Conservation (phyloP, 2,888 invertebrate species). For the Tetragonula carbonaria region DNA sequence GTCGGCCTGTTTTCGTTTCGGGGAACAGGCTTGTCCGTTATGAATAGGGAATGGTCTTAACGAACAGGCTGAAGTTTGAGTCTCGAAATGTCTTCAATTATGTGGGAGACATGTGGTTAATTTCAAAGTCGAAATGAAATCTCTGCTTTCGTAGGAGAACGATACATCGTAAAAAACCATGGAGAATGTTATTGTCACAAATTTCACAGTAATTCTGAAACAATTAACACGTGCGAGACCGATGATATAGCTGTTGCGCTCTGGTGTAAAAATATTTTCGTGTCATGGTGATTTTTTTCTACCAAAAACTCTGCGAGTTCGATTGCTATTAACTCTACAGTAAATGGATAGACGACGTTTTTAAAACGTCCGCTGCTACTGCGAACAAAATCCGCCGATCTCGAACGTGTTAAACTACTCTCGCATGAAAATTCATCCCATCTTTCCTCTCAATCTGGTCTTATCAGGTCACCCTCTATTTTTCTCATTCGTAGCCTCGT, state of each 20-base stretch:
- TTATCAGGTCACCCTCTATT: not conserved
- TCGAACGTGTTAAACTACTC: not conserved
- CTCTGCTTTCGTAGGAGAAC: not conserved
- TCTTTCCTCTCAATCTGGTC: not conserved
- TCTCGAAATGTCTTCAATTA: not conserved
- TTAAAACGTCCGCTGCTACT: no score
- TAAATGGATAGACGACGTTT: no score
- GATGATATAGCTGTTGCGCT: no score
- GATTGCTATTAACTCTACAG: no score
- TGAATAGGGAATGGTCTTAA: not conserved
- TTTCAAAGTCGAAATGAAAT: not conserved
- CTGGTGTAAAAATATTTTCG: no score
- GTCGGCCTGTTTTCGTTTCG: not conserved
- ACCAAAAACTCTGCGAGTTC: no score
- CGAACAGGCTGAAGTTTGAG: not conserved
- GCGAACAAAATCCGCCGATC: no score
- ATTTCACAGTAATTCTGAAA: no score
- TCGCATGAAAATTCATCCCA: not conserved
- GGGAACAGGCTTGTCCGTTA: not conserved
- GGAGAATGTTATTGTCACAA: no score
- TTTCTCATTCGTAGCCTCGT: not conserved
- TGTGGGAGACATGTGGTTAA: not conserved
- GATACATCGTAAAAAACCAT: not conserved
- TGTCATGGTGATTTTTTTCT: no score
- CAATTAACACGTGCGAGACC: no score